Evolutionary conservation across 2,113 vertebrate genomes (phyloP).

Genomic region (Amblyornis subalaris): DNA sequence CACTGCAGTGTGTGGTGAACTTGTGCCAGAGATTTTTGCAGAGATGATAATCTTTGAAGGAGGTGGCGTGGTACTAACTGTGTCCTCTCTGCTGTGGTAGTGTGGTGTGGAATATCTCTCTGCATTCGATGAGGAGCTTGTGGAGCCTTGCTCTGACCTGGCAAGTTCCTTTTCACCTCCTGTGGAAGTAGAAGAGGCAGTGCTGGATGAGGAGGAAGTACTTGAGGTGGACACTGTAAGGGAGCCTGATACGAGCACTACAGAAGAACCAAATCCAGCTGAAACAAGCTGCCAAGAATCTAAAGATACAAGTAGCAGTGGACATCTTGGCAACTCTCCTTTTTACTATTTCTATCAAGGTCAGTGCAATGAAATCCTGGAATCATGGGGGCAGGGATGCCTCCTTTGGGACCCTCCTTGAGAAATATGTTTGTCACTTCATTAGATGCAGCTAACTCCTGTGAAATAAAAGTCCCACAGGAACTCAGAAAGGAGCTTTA

Average conservation of each 20-base stretch:
- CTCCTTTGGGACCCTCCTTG: background rate
- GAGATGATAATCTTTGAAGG: background rate
- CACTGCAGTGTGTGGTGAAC: background rate
- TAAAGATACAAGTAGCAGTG: slow-evolving; percentile 35
- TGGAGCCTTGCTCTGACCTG: slow-evolving; percentile 57
- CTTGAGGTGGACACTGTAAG: slow-evolving; percentile 51
- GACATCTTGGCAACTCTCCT: slow-evolving; percentile 74
- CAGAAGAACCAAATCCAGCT: slow-evolving; percentile 32
- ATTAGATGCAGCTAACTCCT: background rate
- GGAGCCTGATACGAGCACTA: slow-evolving; percentile 10
- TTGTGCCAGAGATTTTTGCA: background rate
- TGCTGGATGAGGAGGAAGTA: slow-evolving; percentile 58
- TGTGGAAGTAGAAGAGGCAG: slow-evolving; percentile 61
- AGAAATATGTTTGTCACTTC: background rate
- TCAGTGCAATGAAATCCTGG: slow-evolving; percentile 44
- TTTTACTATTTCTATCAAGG: slow-evolving; percentile 99
- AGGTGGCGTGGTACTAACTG: background rate
- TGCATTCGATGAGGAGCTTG: slow-evolving; percentile 88
- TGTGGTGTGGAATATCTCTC: slow-evolving; percentile 83
- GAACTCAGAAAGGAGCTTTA: background rate
- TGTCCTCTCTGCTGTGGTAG: slow-evolving; percentile 60
- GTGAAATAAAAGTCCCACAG: background rate
- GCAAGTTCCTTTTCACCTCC: slow-evolving; percentile 10
- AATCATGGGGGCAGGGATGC: background rate
- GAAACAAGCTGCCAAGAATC: slow-evolving; percentile 59